Conservation (phyloP, 2,888 invertebrate genomes). For the Sylvicola cinctus region DNA sequence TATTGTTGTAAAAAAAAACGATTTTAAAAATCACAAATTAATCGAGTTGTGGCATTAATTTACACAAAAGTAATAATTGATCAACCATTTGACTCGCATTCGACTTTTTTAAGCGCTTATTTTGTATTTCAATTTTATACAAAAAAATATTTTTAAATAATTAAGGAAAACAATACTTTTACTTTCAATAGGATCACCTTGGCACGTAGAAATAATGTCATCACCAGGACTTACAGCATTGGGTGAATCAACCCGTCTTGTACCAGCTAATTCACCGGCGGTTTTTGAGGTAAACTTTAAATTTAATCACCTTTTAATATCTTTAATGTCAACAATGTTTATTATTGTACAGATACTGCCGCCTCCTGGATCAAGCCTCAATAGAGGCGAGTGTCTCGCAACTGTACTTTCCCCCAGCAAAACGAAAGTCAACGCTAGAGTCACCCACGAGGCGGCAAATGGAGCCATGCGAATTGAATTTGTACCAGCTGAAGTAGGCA, state of each 20-base stretch:
- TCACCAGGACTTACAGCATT: constrained; percentile 54
- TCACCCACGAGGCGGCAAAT: constrained; percentile 60
- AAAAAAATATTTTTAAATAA: no score
- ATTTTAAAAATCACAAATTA: no score
- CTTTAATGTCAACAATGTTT: neutral
- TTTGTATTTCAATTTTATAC: neutral
- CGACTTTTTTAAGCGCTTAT: neutral
- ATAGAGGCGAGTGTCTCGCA: constrained; percentile 35
- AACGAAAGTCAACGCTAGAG: constrained; percentile 57
- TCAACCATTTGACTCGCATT: no score
- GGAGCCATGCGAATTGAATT: constrained; percentile 83
- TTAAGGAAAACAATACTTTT: constrained; percentile 5
- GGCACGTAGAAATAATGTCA: constrained; percentile 82
- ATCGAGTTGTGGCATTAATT: no score
- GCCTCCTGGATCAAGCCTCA: constrained; percentile 30
- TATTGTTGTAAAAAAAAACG: no score
- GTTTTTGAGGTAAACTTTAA: constrained; percentile 53
- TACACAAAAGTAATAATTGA: no score
- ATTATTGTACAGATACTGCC: constrained; percentile 27
- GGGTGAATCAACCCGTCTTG: constrained; percentile 73
- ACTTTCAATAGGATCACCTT: constrained; percentile 62
- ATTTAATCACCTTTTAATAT: constrained; percentile 17
- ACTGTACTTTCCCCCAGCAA: constrained; percentile 68
- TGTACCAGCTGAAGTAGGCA: constrained; percentile 82
- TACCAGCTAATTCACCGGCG: constrained; percentile 75